Base-by-base conservation (phyloP, 2,797 vertebrate genomes). In the Mallotus villosus region DNA sequence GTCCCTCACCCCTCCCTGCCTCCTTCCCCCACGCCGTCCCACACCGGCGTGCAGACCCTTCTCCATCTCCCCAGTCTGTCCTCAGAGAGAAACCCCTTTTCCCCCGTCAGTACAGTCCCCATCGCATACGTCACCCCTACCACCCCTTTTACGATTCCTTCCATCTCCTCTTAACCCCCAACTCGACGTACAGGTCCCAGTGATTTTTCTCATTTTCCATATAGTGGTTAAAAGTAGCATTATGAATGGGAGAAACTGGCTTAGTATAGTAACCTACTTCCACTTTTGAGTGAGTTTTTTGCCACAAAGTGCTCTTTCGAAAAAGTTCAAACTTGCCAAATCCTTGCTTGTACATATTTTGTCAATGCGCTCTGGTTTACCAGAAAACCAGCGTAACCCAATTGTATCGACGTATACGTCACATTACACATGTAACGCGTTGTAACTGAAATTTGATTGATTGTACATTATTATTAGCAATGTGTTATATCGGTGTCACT, bases 331-430 rank as follows among this genome's bases (percentile, higher is more conserved):
- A 79, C 77, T 79, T 87, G 85, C 90, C 92, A 92, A 90, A 90
- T 89, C 87, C 71, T 62, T 79, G 74, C 32, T 74, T 88, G 79
- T 90, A 89, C 89, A 92, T 92, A 78, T 86, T 74, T 74, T 85
- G 82, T 76, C 80, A 74, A 92, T 80, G 73, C 89, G 90, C 87
- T 92, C 90, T 88, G 85, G 7, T 78, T 81, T 84, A 77, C 75
- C 87, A 55, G 89, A 80, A 86, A 87, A 77, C 89, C 89, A 89
- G 16, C 89, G 80, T 90, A 90, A 92, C 83, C 80, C 86, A 85
- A 21, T 60, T 87, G 41, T 74, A 87, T 82, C 78, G 76, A 75
- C 82, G 71, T 82, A 49, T 68, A 76, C 77, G n/a, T n/a, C n/a
- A n/a, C n/a, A n/a, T n/a, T n/a, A n/a, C n/a, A n/a, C n/a, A n/a